These are phyloP conservation scores for Esox niger DNA, from an alignment of 2,113 vertebrate genomes.

Conservation along the genomic window DNA sequence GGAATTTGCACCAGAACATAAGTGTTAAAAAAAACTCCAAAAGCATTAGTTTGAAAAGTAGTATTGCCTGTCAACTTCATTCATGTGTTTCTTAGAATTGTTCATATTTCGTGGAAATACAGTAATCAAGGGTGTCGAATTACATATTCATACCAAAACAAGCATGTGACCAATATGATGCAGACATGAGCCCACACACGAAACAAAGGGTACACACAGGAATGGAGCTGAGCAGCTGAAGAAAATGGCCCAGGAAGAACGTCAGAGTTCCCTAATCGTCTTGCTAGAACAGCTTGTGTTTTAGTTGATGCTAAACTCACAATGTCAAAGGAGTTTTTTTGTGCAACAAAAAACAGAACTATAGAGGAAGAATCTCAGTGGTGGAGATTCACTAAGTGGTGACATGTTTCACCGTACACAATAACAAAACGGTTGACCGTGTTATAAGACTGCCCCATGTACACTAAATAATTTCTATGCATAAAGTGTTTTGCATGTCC, in stretches of 20 bases:
- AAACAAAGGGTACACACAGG: background rate
- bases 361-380: background rate
- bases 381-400: background rate
- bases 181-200: background rate
- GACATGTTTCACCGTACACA: background rate
- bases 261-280: no score
- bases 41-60: slow-evolving; percentile 1
- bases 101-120: slow-evolving; percentile 8
- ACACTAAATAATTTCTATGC: background rate
- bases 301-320: no score
- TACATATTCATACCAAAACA: background rate
- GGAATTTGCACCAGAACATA: slow-evolving; percentile 12
- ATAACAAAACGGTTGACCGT: background rate
- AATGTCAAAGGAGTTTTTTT: no score
- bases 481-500: background rate
- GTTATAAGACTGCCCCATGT: background rate
- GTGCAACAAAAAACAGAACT: no score
- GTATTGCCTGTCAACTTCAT: background rate
- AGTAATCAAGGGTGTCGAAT: background rate
- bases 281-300: background rate
- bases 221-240: background rate
- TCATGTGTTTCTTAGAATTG: background rate
- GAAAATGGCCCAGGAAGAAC: background rate
- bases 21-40: background rate
- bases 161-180: background rate